Evolutionary conservation across 2,797 vertebrate genomes (phyloP).

Genomic region (Lerista edwardsae): DNA sequence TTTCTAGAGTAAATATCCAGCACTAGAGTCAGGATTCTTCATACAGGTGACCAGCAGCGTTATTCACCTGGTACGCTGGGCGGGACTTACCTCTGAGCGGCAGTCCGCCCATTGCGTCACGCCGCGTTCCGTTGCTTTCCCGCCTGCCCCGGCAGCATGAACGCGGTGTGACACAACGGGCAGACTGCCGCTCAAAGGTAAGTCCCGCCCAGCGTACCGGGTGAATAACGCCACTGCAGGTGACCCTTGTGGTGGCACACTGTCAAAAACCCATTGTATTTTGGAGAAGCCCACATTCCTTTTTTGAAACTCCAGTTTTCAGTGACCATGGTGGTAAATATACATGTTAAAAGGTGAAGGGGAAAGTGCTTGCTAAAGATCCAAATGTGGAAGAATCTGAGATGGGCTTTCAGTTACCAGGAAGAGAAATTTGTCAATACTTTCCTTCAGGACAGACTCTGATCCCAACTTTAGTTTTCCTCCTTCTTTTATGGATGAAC

Average conservation of each 20-base stretch:
- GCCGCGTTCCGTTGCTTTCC: no score
- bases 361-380: not conserved
- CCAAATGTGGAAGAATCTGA: not conserved
- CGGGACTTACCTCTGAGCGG: no score
- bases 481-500: not conserved
- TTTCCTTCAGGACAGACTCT: not conserved
- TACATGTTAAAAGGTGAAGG: not conserved
- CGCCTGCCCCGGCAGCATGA: no score
- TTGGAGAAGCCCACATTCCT: not conserved
- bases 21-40: not conserved
- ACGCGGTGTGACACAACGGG: no score
- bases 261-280: not conserved
- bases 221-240: no score
- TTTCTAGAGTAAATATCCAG: not conserved
- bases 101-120: no score
- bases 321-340: not conserved
- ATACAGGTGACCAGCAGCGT: not conserved
- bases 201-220: no score
- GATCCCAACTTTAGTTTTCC: not conserved
- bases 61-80: no score
- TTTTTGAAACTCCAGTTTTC: not conserved
- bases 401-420: not conserved
- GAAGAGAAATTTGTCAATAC: not conserved
- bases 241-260: not conserved
- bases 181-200: no score